Base-by-base conservation (phyloP, 1,140 invertebrate genomes). In the Brachionus koreanus region DNA sequence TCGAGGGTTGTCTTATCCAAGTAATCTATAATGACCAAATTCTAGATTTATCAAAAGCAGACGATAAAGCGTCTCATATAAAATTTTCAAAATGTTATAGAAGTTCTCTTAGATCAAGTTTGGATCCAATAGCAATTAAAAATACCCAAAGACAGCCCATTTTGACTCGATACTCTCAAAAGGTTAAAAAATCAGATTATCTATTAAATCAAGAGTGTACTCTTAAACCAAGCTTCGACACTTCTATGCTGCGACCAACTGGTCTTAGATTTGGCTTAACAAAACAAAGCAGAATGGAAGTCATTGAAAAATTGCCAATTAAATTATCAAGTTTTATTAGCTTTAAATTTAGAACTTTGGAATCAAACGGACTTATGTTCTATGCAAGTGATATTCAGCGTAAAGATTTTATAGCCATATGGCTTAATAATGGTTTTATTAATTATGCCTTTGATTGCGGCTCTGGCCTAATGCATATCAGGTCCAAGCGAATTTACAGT, bases 331-430 rank as follows among this genome's bases (percentile, higher is more conserved):
- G 29, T 49, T 65, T 65, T 69, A 10, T 82, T 42, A 65, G 57
- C 57, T 82, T 82, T 29, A 82, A 82, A 67, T 82, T 82, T 69
- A 49, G 79, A 46, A 82, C 79, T 61, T 37, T 65, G 16, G 23
- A 35, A 35, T 16, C 79, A 6, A 13, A 65, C 37, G 79, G 79
- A 25, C 29, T 82, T 2, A 43, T 82, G 23, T 82, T 82, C 37
- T 82, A 82, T 23, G 57, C 79, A 5, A 65, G 79, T 16, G 57
- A 65, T 69, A 42, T 46, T 13, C 19, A 49, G 25, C 39, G 37
- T 16, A 89, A 89, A 35, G 93, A 97, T 86, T 93, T 93, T 85
- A 90, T 97, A 3, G 92, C 93, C 6, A 85, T 98, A 0, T 95
- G 93, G 85, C 89, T 98, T 86, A 90, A 91, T 63, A 91, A 93